A percentile compares a stretch with the other conserved stretches of the same genome.
phyloP scores from a whole-genome alignment of 2,888 invertebrate species.

The Dendrolimus houi region DNA sequence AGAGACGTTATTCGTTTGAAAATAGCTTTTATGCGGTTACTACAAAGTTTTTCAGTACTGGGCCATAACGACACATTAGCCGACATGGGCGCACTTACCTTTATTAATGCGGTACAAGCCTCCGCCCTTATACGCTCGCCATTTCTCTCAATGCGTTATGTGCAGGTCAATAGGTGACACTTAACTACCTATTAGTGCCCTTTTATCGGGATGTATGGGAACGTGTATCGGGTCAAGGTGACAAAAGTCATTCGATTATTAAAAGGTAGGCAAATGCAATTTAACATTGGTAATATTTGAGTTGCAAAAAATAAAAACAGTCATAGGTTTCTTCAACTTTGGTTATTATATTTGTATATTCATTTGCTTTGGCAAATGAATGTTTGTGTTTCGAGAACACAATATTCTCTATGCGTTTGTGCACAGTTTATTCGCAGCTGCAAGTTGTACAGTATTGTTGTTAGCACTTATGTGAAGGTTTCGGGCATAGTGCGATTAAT shows the following conservation, averaged over 20 bases:
- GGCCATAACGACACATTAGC: constrained; percentile 69
- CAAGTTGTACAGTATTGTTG: no score
- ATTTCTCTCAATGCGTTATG: constrained; percentile 31
- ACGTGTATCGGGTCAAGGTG: constrained; percentile 11
- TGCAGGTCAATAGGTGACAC: constrained; percentile 39
- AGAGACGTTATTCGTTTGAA: constrained; percentile 27
- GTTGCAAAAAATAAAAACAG: no score
- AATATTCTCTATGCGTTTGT: no score
- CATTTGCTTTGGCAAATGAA: no score
- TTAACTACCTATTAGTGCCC: constrained; percentile 38
- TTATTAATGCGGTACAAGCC: constrained; percentile 68
- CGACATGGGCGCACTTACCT: constrained; percentile 63
- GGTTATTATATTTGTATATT: no score
- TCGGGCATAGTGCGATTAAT: no score
- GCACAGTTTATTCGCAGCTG: no score
- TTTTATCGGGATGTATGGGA: constrained; percentile 17
- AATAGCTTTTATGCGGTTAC: constrained; percentile 30
- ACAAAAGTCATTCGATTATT: constrained; percentile 12
- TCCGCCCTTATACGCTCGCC: constrained; percentile 39
- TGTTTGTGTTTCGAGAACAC: no score
- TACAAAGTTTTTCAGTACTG: constrained; percentile 63
- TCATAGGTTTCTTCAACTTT: no score
- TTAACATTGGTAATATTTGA: no score
- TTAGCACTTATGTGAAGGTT: no score
- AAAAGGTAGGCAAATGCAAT: no score